Evolutionary conservation across 2,113 vertebrate genomes (phyloP), one percentile per base, ranked within the genome.

Genomic region (Poeciliopsis occidentalis): DNA sequence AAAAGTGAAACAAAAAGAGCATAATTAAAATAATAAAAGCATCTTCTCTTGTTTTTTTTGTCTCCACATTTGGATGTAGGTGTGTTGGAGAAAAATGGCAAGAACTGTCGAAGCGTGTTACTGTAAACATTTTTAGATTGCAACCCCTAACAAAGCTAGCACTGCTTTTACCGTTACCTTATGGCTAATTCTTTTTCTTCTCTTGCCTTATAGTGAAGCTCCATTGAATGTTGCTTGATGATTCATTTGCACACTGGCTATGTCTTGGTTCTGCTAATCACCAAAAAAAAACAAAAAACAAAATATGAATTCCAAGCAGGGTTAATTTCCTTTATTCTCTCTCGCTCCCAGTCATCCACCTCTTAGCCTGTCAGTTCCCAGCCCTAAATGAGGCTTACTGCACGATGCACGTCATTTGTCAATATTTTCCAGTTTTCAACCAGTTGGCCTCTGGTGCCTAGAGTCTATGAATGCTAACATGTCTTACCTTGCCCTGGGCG

Each of bases 1-100:
- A 87, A 87, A 90, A 88, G 84, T 81, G 73, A 86, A 88, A 87
- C 78, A 80, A 89, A 94, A 91, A 86, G 73, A 75, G 73, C 79
- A 92, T 93, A 92, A 93, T 93, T 90, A 91, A 90, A 91, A 91
- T 83, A 83, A 89, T 87, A 89, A 91, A 82, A 80, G 75, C 84
- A 82, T 83, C 89, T 91, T 61, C 74, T 87, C 83, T 92, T 90
- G 87, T 89, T 91, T 67, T 71, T 57, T 57, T n/a, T 57, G 51
- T n/a, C 24, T 57, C 51, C 73, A 74, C 73, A 82, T 73, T 83
- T 89, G 75, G 76, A 78, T 90, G 88, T 90, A 88, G 84, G 82
- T 87, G 76, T 19, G 60, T 78, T 69, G 75, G 81, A 91, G 82
- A 82, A 75, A 37, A 88, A 91, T 85, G 85, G 80, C 71, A 27